Evolutionary conservation across 2,888 invertebrate species (phyloP), one percentile per base, ranked within the genome.

Genomic region (Drosophila prolongata): DNA sequence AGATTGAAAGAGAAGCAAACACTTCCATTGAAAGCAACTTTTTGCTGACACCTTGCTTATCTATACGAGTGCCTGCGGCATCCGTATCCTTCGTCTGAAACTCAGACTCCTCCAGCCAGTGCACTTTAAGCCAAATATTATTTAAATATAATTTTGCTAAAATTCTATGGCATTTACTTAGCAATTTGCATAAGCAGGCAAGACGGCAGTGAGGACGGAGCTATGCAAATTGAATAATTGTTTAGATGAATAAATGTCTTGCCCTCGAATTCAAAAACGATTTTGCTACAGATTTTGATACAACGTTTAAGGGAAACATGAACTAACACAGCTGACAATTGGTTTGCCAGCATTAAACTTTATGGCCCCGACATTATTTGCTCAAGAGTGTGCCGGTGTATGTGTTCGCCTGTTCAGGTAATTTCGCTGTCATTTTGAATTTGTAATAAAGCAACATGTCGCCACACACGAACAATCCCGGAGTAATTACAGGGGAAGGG

Each of bases 381-480:
- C 72, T 76, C 78, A 79, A 80, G 76, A 73, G 72, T 75, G 49
- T 73, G 38, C 56, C 34, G 52, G 42, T 44, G 52, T 53, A 46
- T 44, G 47, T 34, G 10, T 27, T 8, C 16, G 11, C 14, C 6
- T 61, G 50, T 66, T 60, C 50, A 75, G 78, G 87, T 79, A 90
- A 90, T 89, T 84, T 79, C 78, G 78, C 76, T 84, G 87, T 77
- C 90, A 89, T 90, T 89, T 82, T 88, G 90, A 76, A 89, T 90
- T 89, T 82, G 80, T 82, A 84, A 90, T 88, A 82, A 89, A 82
- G 77, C 89, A 87, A 89, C 87, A 89, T 84, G 79, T 79, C 87
- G 75, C 77, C 77, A 71, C 75, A 73, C 76, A 69, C 65, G 68
- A 43, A 54, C 61, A 16, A 27, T 3, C 50, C 46, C 50, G 14